Evolutionary conservation across 2,113 vertebrate genomes (phyloP).

Genomic region (Empidonax traillii): DNA sequence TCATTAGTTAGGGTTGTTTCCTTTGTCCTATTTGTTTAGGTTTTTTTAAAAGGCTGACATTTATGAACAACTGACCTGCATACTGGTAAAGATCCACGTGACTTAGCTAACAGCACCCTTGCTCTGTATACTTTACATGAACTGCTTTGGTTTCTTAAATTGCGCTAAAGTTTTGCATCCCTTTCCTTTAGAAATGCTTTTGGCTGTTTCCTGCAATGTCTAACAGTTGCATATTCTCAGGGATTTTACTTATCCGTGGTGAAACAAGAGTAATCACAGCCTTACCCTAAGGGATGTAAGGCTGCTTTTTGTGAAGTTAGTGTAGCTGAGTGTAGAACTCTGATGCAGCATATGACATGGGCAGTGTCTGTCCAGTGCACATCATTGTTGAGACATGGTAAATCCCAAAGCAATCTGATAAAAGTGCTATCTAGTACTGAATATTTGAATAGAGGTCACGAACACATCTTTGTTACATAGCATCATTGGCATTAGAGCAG

Average conservation of each 20-base stretch:
- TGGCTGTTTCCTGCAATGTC: constrained; percentile 28
- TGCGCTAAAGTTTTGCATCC: background rate
- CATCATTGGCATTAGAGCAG: background rate
- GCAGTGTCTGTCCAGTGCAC: background rate
- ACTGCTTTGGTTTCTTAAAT: background rate
- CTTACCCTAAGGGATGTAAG: background rate
- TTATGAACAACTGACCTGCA: background rate
- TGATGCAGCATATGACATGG: background rate
- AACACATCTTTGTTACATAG: background rate
- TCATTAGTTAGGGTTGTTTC: background rate
- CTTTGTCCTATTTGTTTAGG: background rate
- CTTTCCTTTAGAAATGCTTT: background rate
- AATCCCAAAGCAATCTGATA: constrained; percentile 7
- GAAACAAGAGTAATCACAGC: constrained; percentile 12
- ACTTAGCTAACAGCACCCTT: background rate
- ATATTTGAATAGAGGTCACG: background rate
- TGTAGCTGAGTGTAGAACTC: background rate
- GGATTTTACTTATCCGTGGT: constrained; percentile 60
- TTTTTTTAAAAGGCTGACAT: background rate
- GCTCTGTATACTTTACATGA: background rate
- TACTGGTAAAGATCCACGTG: background rate
- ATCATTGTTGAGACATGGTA: background rate
- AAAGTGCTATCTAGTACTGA: background rate
- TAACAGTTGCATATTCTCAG: constrained; percentile 68
- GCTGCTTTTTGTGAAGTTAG: background rate